phyloP scores from a whole-genome alignment of 2,797 vertebrate species.

The Nyctalus aviator region DNA sequence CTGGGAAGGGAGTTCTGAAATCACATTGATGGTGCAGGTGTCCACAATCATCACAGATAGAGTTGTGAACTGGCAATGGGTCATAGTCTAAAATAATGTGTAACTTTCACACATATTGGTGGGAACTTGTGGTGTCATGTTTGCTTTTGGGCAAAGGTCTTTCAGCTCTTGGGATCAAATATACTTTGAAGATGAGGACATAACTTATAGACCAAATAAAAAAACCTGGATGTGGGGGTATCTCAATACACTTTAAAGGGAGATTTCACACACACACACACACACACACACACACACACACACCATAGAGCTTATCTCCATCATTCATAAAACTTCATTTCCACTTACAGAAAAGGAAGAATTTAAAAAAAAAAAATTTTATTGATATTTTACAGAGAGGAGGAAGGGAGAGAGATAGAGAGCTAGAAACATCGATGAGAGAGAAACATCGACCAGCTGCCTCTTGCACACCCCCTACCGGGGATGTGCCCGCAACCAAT shows the following conservation, averaged over 20 bases:
- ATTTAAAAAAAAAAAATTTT: no score
- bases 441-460: no score
- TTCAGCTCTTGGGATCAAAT: neutral
- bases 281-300: neutral
- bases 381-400: no score
- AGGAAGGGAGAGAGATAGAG: no score
- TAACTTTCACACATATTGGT: neutral
- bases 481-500: no score
- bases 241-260: neutral
- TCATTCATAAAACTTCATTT: constrained; percentile 9
- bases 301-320: neutral
- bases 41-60: neutral
- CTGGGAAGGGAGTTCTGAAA: neutral
- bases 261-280: neutral
- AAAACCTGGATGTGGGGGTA: neutral
- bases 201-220: constrained; percentile 36
- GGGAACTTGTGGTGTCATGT: neutral
- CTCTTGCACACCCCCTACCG: no score
- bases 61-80: neutral
- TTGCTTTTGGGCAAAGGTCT: neutral
- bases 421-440: no score
- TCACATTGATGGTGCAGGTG: neutral
- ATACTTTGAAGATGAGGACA: constrained; percentile 12
- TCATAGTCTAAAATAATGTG: neutral
- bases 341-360: neutral